Evolutionary conservation across 2,888 invertebrate species (phyloP).

Genomic region (Sesia bembeciformis): DNA sequence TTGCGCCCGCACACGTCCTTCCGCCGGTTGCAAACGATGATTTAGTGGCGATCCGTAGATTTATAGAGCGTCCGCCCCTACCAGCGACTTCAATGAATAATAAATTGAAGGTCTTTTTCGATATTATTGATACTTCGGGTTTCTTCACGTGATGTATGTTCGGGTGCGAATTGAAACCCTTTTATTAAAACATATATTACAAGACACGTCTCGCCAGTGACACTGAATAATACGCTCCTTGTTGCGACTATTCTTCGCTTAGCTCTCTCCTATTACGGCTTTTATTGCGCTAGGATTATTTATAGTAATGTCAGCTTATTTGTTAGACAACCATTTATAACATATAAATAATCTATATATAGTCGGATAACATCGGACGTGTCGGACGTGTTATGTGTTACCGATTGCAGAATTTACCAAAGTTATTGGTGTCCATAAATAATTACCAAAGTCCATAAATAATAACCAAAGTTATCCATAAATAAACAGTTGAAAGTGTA

Average conservation of each 20-base stretch:
- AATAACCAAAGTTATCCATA: too few relatives aligned
- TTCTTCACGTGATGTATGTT: constrained; percentile 58
- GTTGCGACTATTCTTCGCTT: constrained; percentile 58
- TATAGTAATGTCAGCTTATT: constrained; percentile 17
- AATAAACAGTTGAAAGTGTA: too few relatives aligned
- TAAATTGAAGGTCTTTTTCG: constrained; percentile 66
- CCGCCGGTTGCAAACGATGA: constrained; percentile 51
- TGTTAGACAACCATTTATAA: too few relatives aligned
- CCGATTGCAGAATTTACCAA: too few relatives aligned
- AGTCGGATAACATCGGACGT: too few relatives aligned
- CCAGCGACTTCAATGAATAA: constrained; percentile 65
- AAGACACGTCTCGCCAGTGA: constrained; percentile 59
- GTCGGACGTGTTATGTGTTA: too few relatives aligned
- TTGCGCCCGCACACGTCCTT: constrained; percentile 40
- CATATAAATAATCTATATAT: too few relatives aligned
- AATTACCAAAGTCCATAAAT: too few relatives aligned
- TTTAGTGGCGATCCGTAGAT: constrained; percentile 61
- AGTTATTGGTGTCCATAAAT: too few relatives aligned
- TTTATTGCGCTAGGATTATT: constrained; percentile 62
- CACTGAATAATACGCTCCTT: constrained; percentile 69
- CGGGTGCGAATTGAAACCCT: constrained; percentile 67
- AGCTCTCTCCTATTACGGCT: constrained; percentile 50
- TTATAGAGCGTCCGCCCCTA: constrained; percentile 52
- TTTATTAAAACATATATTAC: constrained; percentile 74
- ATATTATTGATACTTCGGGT: constrained; percentile 67